phyloP scores from a whole-genome alignment of 2,888 invertebrate genomes.

The Platerodrilus igneus region DNA sequence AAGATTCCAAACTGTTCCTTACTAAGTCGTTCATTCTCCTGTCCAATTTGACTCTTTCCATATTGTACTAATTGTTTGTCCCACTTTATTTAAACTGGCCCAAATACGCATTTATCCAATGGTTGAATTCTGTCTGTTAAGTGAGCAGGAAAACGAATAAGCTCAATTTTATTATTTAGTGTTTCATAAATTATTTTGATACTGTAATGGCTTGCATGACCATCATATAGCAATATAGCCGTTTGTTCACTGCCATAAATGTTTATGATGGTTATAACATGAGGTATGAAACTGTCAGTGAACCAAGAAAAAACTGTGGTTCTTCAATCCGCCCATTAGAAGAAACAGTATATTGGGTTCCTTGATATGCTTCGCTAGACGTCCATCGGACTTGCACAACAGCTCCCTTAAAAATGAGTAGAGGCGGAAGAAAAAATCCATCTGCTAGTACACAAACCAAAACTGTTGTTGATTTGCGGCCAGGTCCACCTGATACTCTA shows the following conservation, averaged over 20 bases:
- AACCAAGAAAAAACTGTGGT: conserved; percentile 17
- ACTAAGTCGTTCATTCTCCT: no score
- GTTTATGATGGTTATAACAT: not conserved
- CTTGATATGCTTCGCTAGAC: no score
- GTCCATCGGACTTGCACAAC: conserved; percentile 22
- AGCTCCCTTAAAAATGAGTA: conserved; percentile 28
- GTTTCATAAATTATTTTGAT: conserved; percentile 2
- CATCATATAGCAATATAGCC: not conserved
- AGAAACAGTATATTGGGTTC: no score
- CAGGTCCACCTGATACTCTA: conserved; percentile 25
- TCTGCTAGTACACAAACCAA: conserved; percentile 26
- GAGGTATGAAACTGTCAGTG: conserved; percentile 3
- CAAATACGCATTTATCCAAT: no score
- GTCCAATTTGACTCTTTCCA: no score
- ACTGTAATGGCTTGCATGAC: not conserved
- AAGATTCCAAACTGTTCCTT: no score
- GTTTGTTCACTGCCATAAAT: not conserved
- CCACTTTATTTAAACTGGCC: no score
- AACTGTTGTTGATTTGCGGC: conserved; percentile 25
- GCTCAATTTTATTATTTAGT: conserved; percentile 2
- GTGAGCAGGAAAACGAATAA: no score
- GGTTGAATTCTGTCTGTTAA: no score
- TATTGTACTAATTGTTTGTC: no score
- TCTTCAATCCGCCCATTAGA: no score
- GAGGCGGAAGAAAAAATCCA: conserved; percentile 18